Evolutionary conservation across 2,113 vertebrate genomes (phyloP).

Genomic region (Chaetodon trifascialis): DNA sequence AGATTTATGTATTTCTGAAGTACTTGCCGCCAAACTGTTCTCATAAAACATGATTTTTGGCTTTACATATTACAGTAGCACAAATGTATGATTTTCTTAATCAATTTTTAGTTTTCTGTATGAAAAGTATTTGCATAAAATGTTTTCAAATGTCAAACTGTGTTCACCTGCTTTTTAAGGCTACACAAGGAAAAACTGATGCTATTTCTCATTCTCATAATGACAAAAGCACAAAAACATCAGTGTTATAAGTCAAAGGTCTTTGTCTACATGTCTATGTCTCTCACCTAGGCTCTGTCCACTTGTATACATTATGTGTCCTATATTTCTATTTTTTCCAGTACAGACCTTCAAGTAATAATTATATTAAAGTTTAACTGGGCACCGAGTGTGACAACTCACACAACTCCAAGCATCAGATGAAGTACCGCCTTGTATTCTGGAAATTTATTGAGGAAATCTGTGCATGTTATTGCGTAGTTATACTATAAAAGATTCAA

Average conservation of each 20-base stretch:
- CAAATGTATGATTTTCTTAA: not conserved
- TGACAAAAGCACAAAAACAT: not conserved
- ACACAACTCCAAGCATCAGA: not conserved
- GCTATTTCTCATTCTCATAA: not conserved
- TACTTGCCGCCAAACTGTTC: not conserved
- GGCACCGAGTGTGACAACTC: no score
- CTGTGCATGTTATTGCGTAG: constrained; percentile 11
- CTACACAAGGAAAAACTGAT: not conserved
- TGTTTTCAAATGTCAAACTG: no score
- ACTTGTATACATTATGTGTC: not conserved
- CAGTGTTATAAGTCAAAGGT: not conserved
- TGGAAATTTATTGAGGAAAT: constrained; percentile 68
- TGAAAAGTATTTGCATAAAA: no score
- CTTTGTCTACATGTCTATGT: not conserved
- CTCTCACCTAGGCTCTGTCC: not conserved
- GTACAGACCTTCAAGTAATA: not conserved
- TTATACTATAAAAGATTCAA: constrained; percentile 60
- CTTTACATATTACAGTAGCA: not conserved
- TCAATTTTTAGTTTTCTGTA: no score
- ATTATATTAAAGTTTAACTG: not conserved
- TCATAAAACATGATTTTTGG: not conserved
- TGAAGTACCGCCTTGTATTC: not conserved
- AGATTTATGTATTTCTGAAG: not conserved
- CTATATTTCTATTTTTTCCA: not conserved
- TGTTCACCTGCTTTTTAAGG: not conserved